Percentiles rank a stretch among this genome's conserved stretches.
Conservation (phyloP, 1,140 invertebrate species). For the Diploscapter pachys region DNA sequence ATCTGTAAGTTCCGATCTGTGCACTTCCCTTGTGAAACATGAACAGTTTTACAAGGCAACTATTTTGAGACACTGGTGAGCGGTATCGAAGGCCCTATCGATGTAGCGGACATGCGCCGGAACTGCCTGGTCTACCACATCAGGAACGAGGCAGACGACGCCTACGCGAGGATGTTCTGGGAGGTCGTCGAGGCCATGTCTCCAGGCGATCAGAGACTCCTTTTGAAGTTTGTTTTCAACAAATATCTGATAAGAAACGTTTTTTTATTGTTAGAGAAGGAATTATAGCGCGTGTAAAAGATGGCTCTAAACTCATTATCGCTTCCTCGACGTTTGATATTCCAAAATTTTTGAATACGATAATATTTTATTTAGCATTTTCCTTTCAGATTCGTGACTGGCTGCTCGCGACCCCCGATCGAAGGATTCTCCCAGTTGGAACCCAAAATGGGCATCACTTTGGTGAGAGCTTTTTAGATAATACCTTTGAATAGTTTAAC, state of each 20-base stretch:
- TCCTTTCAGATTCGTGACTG: slow-evolving; percentile 32
- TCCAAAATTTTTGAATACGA: neutral
- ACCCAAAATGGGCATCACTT: slow-evolving; percentile 13
- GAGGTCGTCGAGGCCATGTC: slow-evolving; percentile 7
- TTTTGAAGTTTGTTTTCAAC: slow-evolving; percentile 24
- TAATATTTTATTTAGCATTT: neutral
- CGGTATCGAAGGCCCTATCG: slow-evolving; percentile 11
- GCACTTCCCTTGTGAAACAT: too few species aligned
- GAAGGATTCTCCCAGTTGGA: slow-evolving; percentile 17
- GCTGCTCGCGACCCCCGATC: slow-evolving; percentile 30
- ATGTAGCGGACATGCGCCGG: slow-evolving; percentile 15
- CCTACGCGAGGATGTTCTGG: slow-evolving; percentile 17
- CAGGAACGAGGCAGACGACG: neutral
- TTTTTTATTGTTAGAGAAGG: neutral
- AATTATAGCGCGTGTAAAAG: neutral
- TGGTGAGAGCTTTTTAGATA: neutral
- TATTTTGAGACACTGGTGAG: neutral
- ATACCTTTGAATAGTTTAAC: neutral
- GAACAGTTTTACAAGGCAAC: too few species aligned
- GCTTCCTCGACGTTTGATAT: neutral
- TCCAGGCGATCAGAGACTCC: slow-evolving; percentile 9
- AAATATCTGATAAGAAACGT: neutral
- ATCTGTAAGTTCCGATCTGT: too few species aligned
- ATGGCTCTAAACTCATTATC: neutral
- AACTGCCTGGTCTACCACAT: slow-evolving; percentile 4